Evolutionary conservation across 2,888 invertebrate species (phyloP).

Genomic region (Leptopilina drosophilae): DNA sequence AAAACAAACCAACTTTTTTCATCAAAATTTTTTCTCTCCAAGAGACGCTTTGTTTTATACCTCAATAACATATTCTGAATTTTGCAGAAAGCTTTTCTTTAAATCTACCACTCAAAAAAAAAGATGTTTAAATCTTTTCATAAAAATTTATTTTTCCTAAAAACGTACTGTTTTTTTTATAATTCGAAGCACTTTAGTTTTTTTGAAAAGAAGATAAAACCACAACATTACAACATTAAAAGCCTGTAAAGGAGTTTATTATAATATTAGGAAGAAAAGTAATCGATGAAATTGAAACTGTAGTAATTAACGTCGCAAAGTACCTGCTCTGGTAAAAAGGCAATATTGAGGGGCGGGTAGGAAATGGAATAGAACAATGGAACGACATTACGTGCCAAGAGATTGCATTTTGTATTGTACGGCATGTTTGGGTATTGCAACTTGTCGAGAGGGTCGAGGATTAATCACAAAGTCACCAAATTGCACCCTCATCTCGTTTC

Average conservation of each 20-base stretch:
- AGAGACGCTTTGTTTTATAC: no score
- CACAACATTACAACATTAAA: no score
- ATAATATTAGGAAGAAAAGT: not conserved
- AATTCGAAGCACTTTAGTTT: no score
- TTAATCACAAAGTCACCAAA: slow-evolving; percentile 27
- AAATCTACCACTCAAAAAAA: no score
- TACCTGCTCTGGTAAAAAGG: slow-evolving; percentile 48
- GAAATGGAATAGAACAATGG: slow-evolving; percentile 53
- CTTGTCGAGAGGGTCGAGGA: slow-evolving; percentile 16
- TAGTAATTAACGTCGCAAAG: slow-evolving; percentile 63
- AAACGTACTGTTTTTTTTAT: no score
- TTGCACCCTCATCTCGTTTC: not conserved
- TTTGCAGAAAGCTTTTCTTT: no score
- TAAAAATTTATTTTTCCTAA: no score
- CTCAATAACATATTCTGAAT: no score
- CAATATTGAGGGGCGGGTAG: not conserved
- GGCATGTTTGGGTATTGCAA: slow-evolving; percentile 1
- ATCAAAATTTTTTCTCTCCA: no score
- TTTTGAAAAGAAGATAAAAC: no score
- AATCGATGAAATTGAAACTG: slow-evolving; percentile 43
- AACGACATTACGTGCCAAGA: slow-evolving; percentile 59
- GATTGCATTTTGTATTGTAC: slow-evolving; percentile 56
- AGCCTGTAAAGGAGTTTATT: no score
- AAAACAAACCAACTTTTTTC: not conserved
- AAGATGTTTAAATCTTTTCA: no score